Evolutionary conservation across 2,113 vertebrate genomes (phyloP).

Genomic region (Percina caprodes): DNA sequence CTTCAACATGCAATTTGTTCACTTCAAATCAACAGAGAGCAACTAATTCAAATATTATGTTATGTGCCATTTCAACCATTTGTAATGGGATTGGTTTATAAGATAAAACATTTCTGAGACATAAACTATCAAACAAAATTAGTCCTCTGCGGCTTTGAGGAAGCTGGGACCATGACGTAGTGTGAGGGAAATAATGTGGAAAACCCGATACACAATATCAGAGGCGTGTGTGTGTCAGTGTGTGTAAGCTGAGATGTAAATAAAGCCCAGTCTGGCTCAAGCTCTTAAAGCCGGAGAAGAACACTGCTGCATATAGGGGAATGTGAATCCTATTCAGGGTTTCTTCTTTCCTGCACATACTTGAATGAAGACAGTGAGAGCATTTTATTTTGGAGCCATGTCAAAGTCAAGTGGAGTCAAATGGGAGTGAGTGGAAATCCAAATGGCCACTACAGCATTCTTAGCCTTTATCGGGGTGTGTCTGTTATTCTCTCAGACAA

Average conservation of each 20-base stretch:
- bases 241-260: slow-evolving; percentile 22
- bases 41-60: background rate
- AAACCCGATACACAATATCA: background rate
- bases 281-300: background rate
- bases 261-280: background rate
- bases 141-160: background rate
- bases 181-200: slow-evolving; percentile 3
- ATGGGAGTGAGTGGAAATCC: slow-evolving; percentile 36
- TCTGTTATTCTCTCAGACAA: slow-evolving; percentile 19
- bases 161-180: slow-evolving; percentile 1
- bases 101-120: background rate
- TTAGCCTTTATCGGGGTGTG: background rate
- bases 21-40: background rate
- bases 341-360: background rate
- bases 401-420: slow-evolving; percentile 52
- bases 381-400: slow-evolving; percentile 27
- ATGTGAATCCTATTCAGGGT: background rate
- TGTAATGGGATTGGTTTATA: background rate
- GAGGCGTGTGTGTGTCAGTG: background rate
- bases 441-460: slow-evolving; percentile 37
- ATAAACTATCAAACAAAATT: slow-evolving; percentile 3
- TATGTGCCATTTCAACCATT: background rate
- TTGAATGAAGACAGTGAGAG: background rate
- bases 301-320: background rate
- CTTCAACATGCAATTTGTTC: background rate